These are phyloP conservation scores for Linnaemya tessellans DNA, from an alignment of 2,888 invertebrate species.

Conservation along the genomic window DNA sequence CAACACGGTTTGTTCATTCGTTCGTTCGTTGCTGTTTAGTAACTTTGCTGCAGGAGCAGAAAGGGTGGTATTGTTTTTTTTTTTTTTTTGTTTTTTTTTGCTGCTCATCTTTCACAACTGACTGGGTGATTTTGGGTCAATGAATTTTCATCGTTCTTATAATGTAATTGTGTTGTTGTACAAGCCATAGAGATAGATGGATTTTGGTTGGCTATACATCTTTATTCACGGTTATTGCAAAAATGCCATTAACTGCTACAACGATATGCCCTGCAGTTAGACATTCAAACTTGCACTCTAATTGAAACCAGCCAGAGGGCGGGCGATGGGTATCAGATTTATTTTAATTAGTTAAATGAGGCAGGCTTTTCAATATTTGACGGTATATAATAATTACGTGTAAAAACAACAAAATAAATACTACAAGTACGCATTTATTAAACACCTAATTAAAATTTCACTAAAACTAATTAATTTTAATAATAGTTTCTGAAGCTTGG, in stretches of 20 bases:
- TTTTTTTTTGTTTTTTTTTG: not conserved
- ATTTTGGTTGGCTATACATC: conserved; percentile 6
- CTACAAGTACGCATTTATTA: too few relatives aligned
- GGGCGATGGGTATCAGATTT: not conserved
- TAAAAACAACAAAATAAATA: not conserved
- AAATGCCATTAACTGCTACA: conserved; percentile 41
- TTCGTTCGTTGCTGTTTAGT: conserved; percentile 11
- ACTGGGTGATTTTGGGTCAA: conserved; percentile 28
- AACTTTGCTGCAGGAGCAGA: not conserved
- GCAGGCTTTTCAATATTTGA: not conserved
- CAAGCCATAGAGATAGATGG: not conserved
- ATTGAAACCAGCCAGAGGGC: conserved; percentile 17
- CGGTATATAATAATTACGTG: not conserved
- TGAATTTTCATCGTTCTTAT: conserved; percentile 17
- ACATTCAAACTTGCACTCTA: conserved; percentile 47
- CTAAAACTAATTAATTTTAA: too few relatives aligned
- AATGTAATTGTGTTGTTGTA: conserved; percentile 8
- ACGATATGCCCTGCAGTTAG: conserved; percentile 46
- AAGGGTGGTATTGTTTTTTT: not conserved
- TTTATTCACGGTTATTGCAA: conserved; percentile 1
- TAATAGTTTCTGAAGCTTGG: too few relatives aligned
- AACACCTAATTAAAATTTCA: too few relatives aligned
- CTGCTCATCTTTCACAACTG: conserved; percentile 3
- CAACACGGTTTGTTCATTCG: conserved; percentile 12
- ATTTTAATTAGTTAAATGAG: conserved; percentile 49